Percentiles rank a stretch among this genome's conserved stretches.
Conservation (phyloP, 1,140 invertebrate species). For the Holcopasites calliopsidis region DNA sequence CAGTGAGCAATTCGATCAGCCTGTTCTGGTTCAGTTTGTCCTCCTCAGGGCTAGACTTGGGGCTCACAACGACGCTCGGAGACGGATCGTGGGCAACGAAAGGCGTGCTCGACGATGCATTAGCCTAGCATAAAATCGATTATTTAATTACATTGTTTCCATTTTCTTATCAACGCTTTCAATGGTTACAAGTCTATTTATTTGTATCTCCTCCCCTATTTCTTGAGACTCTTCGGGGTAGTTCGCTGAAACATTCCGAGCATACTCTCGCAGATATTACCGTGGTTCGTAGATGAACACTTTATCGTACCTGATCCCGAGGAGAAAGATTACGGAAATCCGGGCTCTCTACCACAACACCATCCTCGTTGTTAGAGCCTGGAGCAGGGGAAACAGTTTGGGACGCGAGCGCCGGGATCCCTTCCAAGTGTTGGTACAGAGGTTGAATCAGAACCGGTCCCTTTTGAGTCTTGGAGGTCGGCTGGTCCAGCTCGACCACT, state of each 20-base stretch:
- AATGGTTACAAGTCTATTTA: too few species aligned
- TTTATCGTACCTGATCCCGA: slow-evolving; percentile 4
- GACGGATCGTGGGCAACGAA: slow-evolving; percentile 63
- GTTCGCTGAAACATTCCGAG: too few species aligned
- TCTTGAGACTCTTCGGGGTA: too few species aligned
- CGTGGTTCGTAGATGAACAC: neutral
- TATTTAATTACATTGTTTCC: neutral
- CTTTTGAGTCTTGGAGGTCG: slow-evolving; percentile 81
- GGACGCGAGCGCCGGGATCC: slow-evolving; percentile 43
- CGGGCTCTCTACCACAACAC: slow-evolving; percentile 72
- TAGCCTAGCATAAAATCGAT: slow-evolving; percentile 4
- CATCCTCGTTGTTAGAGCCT: slow-evolving; percentile 65
- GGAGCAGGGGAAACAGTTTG: slow-evolving; percentile 50
- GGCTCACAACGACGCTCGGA: slow-evolving; percentile 67
- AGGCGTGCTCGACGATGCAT: slow-evolving; percentile 50
- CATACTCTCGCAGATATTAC: too few species aligned
- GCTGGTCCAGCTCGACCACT: slow-evolving; percentile 82
- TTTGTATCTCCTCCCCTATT: too few species aligned
- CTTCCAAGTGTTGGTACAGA: slow-evolving; percentile 53
- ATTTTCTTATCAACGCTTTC: too few species aligned
- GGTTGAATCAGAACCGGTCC: slow-evolving; percentile 78
- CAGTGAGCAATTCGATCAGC: slow-evolving; percentile 79
- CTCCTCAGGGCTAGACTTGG: slow-evolving; percentile 70
- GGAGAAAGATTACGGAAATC: slow-evolving; percentile 60
- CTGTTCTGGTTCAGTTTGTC: slow-evolving; percentile 78